Conservation (phyloP, 2,797 vertebrate genomes). For the Chloroceryle amazona region DNA sequence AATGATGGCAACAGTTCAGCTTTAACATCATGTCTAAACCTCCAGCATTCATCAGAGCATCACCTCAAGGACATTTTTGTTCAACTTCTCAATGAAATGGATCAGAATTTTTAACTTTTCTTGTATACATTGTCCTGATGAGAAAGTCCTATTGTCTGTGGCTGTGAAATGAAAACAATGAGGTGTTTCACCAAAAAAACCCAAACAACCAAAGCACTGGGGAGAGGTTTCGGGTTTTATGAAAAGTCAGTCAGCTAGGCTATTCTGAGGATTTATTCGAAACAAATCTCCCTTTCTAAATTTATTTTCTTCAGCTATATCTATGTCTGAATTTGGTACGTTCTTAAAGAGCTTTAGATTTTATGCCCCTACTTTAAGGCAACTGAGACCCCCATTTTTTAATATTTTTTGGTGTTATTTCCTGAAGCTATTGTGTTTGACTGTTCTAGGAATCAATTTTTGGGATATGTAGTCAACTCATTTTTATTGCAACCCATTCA, state of each 20-base stretch:
- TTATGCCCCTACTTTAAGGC: slow-evolving; percentile 7
- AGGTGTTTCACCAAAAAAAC: background rate
- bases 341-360: slow-evolving; percentile 10
- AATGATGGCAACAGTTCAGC: background rate
- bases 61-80: background rate
- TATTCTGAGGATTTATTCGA: background rate
- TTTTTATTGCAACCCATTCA: slow-evolving; percentile 39
- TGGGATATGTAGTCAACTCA: background rate
- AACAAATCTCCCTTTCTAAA: background rate
- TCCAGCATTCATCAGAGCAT: background rate
- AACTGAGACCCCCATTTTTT: background rate
- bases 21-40: background rate
- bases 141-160: background rate
- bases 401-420: slow-evolving; percentile 45
- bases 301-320: background rate
- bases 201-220: background rate
- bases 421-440: slow-evolving; percentile 19
- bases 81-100: background rate
- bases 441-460: slow-evolving; percentile 48
- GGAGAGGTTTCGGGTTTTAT: background rate
- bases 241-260: background rate
- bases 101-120: fast-evolving
- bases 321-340: background rate
- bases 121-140: background rate
- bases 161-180: background rate